phyloP scores from a whole-genome alignment of 2,113 vertebrate species.

The Heterotilapia buettikoferi region DNA sequence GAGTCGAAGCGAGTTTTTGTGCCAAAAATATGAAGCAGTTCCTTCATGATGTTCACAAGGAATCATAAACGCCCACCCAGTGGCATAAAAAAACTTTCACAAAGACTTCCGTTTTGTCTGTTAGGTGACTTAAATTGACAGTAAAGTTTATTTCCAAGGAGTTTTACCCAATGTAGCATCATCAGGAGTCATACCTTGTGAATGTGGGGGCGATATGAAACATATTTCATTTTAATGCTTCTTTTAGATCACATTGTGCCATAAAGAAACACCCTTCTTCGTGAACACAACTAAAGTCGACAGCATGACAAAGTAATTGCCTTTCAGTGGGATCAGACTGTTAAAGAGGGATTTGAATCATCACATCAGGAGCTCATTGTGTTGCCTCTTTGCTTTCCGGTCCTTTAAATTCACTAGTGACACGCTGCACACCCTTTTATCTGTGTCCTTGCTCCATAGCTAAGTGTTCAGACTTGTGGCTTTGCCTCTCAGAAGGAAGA shows the following conservation, averaged over 20 bases:
- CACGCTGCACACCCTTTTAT: neutral
- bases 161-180: slow-evolving; percentile 4
- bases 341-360: neutral
- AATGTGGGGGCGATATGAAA: neutral
- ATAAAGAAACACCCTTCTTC: neutral
- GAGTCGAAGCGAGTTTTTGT: neutral
- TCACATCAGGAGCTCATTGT: neutral
- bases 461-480: neutral
- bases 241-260: neutral
- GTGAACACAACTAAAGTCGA: neutral
- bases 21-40: neutral
- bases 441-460: neutral
- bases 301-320: neutral
- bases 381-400: neutral
- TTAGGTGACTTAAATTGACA: neutral
- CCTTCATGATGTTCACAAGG: neutral
- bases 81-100: neutral
- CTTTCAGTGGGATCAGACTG: neutral
- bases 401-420: slow-evolving; percentile 9
- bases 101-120: neutral
- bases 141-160: neutral
- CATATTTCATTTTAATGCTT: neutral
- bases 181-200: neutral
- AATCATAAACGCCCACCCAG: neutral
- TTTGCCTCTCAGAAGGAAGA: neutral